phyloP scores from a whole-genome alignment of 2,888 invertebrate genomes.

The Tinea semifulvella region DNA sequence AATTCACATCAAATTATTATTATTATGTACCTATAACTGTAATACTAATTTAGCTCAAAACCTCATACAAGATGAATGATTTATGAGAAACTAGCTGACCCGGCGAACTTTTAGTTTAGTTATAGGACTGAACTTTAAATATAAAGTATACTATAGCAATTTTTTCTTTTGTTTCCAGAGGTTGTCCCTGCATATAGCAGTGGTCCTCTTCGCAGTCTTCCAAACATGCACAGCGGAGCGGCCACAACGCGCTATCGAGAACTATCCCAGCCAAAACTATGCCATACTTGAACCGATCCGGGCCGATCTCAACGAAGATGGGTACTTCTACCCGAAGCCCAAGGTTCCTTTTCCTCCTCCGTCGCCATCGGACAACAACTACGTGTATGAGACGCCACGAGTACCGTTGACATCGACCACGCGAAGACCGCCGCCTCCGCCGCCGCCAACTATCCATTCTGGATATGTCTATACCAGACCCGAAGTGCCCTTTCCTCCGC shows the following conservation, averaged over 20 bases:
- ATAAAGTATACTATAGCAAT: no score
- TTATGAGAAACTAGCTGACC: no score
- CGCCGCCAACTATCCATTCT: conserved; percentile 11
- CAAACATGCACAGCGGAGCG: conserved; percentile 46
- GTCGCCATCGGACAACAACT: conserved; percentile 11
- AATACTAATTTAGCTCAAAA: no score
- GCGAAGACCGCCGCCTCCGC: conserved; percentile 16
- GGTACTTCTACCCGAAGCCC: conserved; percentile 57
- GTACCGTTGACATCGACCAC: conserved; percentile 16
- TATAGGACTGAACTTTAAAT: no score
- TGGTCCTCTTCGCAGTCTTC: conserved; percentile 50
- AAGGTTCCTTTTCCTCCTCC: conserved; percentile 45
- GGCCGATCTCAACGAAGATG: conserved; percentile 49
- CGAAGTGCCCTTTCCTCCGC: conserved; percentile 15
- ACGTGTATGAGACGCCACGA: conserved; percentile 10
- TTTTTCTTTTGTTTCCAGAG: conserved; percentile 38
- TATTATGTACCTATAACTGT: no score
- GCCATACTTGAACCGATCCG: conserved; percentile 43
- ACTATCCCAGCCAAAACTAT: conserved; percentile 45
- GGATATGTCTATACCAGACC: conserved; percentile 19
- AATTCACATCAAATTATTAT: no score
- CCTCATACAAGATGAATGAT: no score
- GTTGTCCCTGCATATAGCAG: conserved; percentile 56
- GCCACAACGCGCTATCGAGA: conserved; percentile 38
- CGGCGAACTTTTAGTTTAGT: no score